Evolutionary conservation across 2,888 invertebrate species (phyloP), one percentile per base, ranked within the genome.

Genomic region (Barypeithes pellucidus): DNA sequence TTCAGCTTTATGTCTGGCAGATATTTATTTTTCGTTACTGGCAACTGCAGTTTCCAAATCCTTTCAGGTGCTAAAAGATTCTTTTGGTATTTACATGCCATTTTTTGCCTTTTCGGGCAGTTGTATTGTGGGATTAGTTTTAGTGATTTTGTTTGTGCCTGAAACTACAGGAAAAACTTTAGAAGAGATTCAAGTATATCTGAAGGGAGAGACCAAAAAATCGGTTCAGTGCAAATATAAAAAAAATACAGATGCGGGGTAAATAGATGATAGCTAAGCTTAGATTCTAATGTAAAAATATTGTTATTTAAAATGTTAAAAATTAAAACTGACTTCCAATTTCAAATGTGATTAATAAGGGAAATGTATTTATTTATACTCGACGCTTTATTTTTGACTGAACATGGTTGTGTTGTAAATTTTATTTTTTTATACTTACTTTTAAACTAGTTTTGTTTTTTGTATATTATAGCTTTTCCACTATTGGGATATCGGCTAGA

Each of bases 1-100:
- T 0, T 85, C 88, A 12, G 90, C 91, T 0, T 85, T 89, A n/a
- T 88, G 89, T 18, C 82, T 90, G 4, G 88, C 88, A 0, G 88
- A 89, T 18, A 84, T 90, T 54, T 86, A 88, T 61, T 89, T 88
- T 63, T 86, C 88, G 39, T 74, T 86, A 1, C 83, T 86, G 59
- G 87, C 87, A 0, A 88, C 88, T 41, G 76, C 87, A n/a, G 86
- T 88, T 0, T 87, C 89, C 0, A 86, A 88, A 66, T 85, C 87
- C 18, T 88, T 88, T 39, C 87, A 87, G 75, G 81, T 85, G 12
- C 81, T 92, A 71, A 88, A 88, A 78, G 90, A 75, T 36, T 65
- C 65, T 3, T 75, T 67, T 43, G 76, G 76, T 5, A 75, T 75
- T 59, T 72, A 75, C 41, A 60, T 71, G 14, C 76, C 76, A 1